Evolutionary conservation across 2,797 vertebrate species (phyloP).

Genomic region (Acropternis orthonyx): DNA sequence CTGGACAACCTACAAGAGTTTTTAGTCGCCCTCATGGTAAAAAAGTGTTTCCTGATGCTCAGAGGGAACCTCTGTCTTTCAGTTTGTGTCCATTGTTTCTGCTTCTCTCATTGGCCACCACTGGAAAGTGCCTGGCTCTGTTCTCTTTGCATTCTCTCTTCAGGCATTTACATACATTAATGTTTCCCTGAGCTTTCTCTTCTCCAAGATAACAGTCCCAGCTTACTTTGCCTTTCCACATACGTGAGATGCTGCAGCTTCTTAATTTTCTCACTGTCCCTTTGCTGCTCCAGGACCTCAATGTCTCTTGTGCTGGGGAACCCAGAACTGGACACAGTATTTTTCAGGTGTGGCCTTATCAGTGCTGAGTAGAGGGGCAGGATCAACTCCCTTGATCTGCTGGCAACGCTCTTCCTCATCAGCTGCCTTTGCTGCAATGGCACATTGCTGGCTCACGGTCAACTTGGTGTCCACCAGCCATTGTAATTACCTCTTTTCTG

Average conservation of each 20-base stretch:
- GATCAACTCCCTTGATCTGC: background rate
- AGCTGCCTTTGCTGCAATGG: background rate
- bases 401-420: background rate
- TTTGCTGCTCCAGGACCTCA: background rate
- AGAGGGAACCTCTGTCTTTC: background rate
- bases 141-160: background rate
- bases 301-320: background rate
- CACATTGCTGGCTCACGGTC: background rate
- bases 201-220: background rate
- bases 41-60: background rate
- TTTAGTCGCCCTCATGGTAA: fast-evolving
- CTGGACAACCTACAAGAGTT: background rate
- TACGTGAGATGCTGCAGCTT: background rate
- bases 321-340: background rate
- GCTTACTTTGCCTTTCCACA: background rate
- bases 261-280: background rate
- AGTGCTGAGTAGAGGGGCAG: background rate
- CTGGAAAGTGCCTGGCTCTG: background rate
- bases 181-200: background rate
- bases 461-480: background rate
- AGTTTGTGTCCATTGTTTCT: background rate
- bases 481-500: background rate
- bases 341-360: background rate
- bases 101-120: background rate
- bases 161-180: background rate